Evolutionary conservation across 2,113 vertebrate species (phyloP).

Genomic region (Hippocampus comes): DNA sequence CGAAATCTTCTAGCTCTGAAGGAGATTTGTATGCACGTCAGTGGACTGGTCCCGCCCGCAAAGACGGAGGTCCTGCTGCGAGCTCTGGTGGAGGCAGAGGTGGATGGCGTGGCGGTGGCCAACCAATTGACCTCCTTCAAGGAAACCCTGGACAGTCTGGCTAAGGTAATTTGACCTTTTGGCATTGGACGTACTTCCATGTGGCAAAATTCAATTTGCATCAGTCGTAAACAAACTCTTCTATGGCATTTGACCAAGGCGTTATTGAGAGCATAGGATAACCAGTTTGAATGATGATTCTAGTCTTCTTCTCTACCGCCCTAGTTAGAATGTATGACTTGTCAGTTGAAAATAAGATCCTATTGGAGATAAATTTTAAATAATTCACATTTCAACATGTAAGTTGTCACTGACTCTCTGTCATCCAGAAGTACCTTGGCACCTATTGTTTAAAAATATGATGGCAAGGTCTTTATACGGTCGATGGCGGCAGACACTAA

Average conservation of each 20-base stretch:
- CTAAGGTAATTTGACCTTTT: conserved; percentile 62
- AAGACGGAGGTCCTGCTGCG: conserved; percentile 79
- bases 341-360: neutral
- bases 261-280: neutral
- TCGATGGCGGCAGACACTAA: neutral
- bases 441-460: neutral
- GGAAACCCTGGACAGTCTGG: conserved; percentile 75
- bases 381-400: neutral
- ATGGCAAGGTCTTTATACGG: neutral
- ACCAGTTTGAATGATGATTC: neutral
- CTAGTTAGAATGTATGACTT: too few species aligned
- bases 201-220: neutral
- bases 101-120: conserved; percentile 82
- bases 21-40: conserved; percentile 27
- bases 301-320: neutral
- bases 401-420: neutral
- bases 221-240: neutral
- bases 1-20: neutral
- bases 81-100: conserved; percentile 83
- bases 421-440: neutral
- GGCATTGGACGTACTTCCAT: neutral
- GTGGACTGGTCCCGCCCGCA: conserved; percentile 55
- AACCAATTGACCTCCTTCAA: conserved; percentile 82
- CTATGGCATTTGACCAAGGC: neutral
- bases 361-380: neutral